Conservation (phyloP, 2,888 invertebrate species). For the Allacma fusca region DNA sequence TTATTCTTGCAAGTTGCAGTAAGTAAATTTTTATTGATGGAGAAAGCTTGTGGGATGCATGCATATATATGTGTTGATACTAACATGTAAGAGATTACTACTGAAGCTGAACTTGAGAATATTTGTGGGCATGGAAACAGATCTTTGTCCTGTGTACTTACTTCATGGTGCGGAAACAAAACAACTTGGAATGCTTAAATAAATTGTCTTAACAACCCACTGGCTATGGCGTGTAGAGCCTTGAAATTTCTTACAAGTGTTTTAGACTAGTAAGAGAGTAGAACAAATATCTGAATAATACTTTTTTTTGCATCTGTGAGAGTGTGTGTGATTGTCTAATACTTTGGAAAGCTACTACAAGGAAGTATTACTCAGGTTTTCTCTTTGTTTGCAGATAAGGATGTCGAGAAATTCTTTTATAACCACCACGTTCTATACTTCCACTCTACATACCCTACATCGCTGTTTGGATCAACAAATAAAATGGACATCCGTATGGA, state of each 20-base stretch:
- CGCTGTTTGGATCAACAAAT: background rate
- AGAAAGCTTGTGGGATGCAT: background rate
- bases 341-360: no score
- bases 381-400: background rate
- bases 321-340: background rate
- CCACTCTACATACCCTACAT: background rate
- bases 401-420: background rate
- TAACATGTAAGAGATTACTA: no score
- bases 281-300: no score
- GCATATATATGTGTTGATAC: no score
- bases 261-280: background rate
- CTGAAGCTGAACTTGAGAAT: no score
- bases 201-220: background rate
- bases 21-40: background rate
- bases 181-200: background rate
- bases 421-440: background rate
- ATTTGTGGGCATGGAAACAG: no score
- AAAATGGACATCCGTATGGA: background rate
- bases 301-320: background rate
- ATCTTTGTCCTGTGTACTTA: no score
- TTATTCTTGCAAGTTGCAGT: background rate
- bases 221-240: background rate
- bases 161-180: no score
- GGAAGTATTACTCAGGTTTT: no score
- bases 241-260: background rate